These are phyloP conservation scores for Saccostrea glomerata DNA, from an alignment of 1,140 invertebrate species.

Conservation along the genomic window DNA sequence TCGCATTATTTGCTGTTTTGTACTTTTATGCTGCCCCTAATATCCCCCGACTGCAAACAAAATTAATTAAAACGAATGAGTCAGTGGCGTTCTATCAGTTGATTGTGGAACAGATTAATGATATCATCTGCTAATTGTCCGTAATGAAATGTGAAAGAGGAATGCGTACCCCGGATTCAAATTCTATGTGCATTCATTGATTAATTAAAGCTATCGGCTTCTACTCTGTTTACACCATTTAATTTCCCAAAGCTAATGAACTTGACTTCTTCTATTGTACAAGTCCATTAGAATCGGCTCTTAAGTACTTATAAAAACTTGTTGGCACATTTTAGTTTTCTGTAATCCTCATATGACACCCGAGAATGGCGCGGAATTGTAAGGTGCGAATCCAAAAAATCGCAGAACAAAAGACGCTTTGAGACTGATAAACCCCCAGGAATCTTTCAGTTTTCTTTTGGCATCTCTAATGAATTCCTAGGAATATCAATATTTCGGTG, in stretches of 20 bases:
- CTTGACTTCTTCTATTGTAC: constrained; percentile 3
- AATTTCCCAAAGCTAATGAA: constrained; percentile 25
- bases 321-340: constrained; percentile 12
- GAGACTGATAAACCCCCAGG: not conserved
- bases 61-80: constrained; percentile 34
- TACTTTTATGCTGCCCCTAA: not conserved
- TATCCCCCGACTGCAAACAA: constrained; percentile 18
- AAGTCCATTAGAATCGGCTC: constrained; percentile 2
- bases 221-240: constrained; percentile 20
- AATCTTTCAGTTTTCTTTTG: constrained; percentile 8
- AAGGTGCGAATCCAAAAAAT: not conserved
- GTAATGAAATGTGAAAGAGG: constrained; percentile 35
- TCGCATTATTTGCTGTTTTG: constrained; percentile 24
- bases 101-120: not conserved
- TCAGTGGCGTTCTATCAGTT: constrained; percentile 19
- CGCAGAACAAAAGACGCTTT: not conserved
- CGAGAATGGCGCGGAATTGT: not conserved
- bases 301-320: constrained; percentile 23
- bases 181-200: not conserved
- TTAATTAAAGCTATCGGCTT: constrained; percentile 4
- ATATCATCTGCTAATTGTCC: constrained; percentile 35
- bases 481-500: constrained; percentile 25
- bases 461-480: constrained; percentile 22
- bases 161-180: not conserved
- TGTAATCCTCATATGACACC: constrained; percentile 11